These are phyloP conservation scores for Nycticebus coucang DNA, from an alignment of 2,113 vertebrate genomes.

Conservation along the genomic window DNA sequence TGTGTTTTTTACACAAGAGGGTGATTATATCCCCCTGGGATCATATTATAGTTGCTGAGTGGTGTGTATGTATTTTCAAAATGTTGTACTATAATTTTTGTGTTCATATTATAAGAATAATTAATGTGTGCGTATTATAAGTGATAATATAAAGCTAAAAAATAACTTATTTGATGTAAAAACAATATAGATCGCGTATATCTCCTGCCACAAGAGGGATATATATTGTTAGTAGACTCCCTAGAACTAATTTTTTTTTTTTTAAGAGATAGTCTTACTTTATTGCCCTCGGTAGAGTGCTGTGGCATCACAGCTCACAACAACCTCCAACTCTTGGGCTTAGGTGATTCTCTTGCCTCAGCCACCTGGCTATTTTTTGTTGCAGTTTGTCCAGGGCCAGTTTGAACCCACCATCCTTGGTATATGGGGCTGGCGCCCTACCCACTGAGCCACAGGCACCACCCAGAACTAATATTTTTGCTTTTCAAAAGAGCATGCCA, in stretches of 20 bases:
- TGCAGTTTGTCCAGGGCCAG: too few relatives aligned
- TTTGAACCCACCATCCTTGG: too few relatives aligned
- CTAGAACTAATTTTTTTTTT: neutral
- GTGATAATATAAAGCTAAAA: slow-evolving; percentile 6
- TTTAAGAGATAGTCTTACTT: neutral
- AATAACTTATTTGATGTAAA: neutral
- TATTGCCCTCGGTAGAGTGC: too few relatives aligned
- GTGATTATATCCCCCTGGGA: neutral
- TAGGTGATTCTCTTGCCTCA: too few relatives aligned
- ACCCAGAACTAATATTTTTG: neutral
- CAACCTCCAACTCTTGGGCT: too few relatives aligned
- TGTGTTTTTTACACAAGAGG: slow-evolving; percentile 12
- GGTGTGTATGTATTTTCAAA: slow-evolving; percentile 30
- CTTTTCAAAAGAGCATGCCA: neutral
- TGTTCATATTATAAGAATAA: neutral
- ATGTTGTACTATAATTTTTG: neutral
- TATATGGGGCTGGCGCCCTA: too few relatives aligned
- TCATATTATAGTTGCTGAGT: slow-evolving; percentile 22
- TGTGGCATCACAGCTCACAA: too few relatives aligned
- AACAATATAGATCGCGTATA: neutral
- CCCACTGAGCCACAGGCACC: too few relatives aligned
- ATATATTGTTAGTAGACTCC: neutral
- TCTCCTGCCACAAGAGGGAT: neutral
- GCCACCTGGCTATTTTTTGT: too few relatives aligned
- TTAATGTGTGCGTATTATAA: slow-evolving; percentile 9